These are phyloP conservation scores for Euwallacea similis DNA, from an alignment of 1,140 invertebrate species.

Conservation along the genomic window DNA sequence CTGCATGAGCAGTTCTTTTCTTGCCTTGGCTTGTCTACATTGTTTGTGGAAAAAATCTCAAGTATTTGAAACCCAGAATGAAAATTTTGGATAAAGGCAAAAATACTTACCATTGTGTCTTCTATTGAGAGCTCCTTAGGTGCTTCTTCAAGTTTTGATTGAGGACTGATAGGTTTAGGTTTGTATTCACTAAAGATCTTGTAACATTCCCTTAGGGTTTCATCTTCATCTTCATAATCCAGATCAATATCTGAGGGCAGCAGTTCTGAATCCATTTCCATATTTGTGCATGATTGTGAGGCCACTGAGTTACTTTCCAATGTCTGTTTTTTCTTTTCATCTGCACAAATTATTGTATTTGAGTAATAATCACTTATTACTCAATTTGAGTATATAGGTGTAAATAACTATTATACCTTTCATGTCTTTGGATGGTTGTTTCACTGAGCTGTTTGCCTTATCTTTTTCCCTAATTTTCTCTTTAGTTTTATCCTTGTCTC, in stretches of 20 bases:
- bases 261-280: slow-evolving; percentile 46
- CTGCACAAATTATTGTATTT: background rate
- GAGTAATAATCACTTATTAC: background rate
- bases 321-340: slow-evolving; percentile 39
- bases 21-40: slow-evolving; percentile 43
- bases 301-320: slow-evolving; percentile 15
- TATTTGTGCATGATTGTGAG: slow-evolving; percentile 56
- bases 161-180: slow-evolving; percentile 38
- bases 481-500: slow-evolving; percentile 38
- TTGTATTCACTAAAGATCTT: slow-evolving; percentile 69
- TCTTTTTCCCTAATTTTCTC: slow-evolving; percentile 26
- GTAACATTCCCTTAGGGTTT: slow-evolving; percentile 66
- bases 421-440: slow-evolving; percentile 40
- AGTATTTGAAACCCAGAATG: too few species aligned
- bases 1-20: slow-evolving; percentile 57
- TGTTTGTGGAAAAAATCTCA: too few species aligned
- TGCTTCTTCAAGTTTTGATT: background rate
- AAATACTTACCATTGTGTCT: background rate
- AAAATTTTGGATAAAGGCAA: too few species aligned
- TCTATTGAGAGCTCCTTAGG: background rate
- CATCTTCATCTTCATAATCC: slow-evolving; percentile 44
- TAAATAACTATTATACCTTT: slow-evolving; percentile 37
- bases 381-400: slow-evolving; percentile 15
- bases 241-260: slow-evolving; percentile 29
- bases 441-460: slow-evolving; percentile 29